Percentiles rank a stretch among this genome's conserved stretches.
Evolutionary conservation across 2,113 vertebrate species (phyloP).

Genomic region (Hemiscyllium ocellatum): DNA sequence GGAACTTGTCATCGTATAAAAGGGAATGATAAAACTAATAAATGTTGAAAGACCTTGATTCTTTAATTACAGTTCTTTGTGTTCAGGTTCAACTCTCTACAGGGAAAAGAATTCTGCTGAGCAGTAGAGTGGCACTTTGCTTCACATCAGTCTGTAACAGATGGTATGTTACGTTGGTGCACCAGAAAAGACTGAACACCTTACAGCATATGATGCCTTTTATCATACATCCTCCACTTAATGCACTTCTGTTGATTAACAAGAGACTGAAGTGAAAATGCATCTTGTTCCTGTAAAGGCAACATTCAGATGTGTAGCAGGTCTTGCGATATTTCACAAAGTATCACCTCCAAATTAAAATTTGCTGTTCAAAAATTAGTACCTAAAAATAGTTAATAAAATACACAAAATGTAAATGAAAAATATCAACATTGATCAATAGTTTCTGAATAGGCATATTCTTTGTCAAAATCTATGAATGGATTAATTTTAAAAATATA

Average conservation of each 20-base stretch:
- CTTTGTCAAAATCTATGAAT: neutral
- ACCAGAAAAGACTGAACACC: conserved; percentile 16
- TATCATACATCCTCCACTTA: conserved; percentile 5
- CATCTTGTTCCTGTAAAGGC: neutral
- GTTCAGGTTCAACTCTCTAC: neutral
- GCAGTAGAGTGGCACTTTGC: neutral
- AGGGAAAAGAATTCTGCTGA: neutral
- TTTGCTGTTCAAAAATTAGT: neutral
- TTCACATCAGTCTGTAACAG: neutral
- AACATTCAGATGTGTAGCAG: neutral
- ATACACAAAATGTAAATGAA: neutral
- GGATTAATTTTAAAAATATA: neutral
- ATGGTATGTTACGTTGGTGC: conserved; percentile 1
- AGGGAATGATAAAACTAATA: neutral
- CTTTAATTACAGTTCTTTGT: neutral
- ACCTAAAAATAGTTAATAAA: neutral
- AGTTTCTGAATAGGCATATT: neutral
- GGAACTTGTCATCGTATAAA: neutral
- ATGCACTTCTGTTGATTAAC: neutral
- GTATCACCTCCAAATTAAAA: neutral
- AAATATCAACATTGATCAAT: neutral
- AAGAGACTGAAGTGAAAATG: neutral
- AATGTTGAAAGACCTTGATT: neutral
- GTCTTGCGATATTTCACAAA: neutral
- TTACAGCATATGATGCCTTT: conserved; percentile 1